A percentile compares a stretch with the other conserved stretches of the same genome.
Conservation (phyloP, 2,797 vertebrate species). For the Phalloptychus januarius region DNA sequence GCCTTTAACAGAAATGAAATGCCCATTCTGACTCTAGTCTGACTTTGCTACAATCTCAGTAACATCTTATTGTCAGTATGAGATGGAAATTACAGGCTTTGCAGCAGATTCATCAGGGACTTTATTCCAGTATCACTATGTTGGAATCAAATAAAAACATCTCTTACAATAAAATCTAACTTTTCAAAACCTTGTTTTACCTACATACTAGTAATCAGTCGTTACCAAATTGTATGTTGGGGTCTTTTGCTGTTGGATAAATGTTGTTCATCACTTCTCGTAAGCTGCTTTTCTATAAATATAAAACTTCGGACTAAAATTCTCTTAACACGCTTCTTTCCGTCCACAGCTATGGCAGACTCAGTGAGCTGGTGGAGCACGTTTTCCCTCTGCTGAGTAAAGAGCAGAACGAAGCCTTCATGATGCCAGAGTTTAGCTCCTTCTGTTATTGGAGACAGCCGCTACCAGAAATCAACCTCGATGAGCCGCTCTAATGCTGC, state of each 20-base stretch:
- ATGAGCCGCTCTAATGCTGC: constrained; percentile 85
- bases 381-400: constrained; percentile 94
- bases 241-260: not conserved
- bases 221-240: not conserved
- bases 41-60: too few species aligned
- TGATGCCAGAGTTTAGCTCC: constrained; percentile 93
- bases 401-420: constrained; percentile 95
- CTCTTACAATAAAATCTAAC: not conserved
- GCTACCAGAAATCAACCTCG: constrained; percentile 87
- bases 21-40: not conserved
- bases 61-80: too few species aligned
- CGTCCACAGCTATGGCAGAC: constrained; percentile 86
- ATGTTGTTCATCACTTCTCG: not conserved
- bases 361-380: constrained; percentile 96
- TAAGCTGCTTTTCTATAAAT: not conserved
- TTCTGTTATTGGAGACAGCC: constrained; percentile 98
- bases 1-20: not conserved
- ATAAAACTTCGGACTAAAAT: not conserved
- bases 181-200: not conserved
- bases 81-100: too few species aligned
- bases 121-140: not conserved
- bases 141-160: not conserved
- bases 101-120: too few species aligned
- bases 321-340: not conserved
- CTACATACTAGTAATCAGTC: not conserved